A percentile compares a stretch with the other conserved stretches of the same genome.
phyloP scores from a whole-genome alignment of 2,113 vertebrate genomes.

The Macquaria ambigua region DNA sequence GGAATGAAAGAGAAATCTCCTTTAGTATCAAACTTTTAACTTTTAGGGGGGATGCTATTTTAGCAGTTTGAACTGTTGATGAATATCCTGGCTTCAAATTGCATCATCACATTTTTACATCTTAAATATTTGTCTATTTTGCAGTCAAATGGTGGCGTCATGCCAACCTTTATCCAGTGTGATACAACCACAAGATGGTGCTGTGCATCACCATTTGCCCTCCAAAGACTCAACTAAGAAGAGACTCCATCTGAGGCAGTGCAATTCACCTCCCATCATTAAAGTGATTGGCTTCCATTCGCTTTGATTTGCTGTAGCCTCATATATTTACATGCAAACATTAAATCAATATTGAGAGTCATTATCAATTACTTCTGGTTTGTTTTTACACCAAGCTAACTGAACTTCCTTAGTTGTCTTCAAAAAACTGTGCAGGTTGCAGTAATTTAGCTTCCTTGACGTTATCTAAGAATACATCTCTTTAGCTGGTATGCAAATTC shows the following conservation, averaged over 20 bases:
- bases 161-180: neutral
- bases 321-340: neutral
- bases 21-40: neutral
- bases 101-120: neutral
- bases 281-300: slow-evolving; percentile 6
- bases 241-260: neutral
- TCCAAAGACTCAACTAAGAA: neutral
- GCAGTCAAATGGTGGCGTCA: neutral
- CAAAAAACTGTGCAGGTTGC: neutral
- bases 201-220: slow-evolving; percentile 57
- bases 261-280: neutral
- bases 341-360: neutral
- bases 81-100: neutral
- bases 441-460: neutral
- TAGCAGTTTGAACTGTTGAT: neutral
- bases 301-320: neutral
- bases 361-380: neutral
- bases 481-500: neutral
- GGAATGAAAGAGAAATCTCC: neutral
- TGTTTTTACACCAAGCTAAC: neutral
- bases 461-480: neutral
- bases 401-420: accelerated
- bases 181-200: slow-evolving; percentile 78
- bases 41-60: neutral
- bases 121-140: neutral